Evolutionary conservation across 1,140 invertebrate species (phyloP).

Genomic region (Brachionus rotundiformis): DNA sequence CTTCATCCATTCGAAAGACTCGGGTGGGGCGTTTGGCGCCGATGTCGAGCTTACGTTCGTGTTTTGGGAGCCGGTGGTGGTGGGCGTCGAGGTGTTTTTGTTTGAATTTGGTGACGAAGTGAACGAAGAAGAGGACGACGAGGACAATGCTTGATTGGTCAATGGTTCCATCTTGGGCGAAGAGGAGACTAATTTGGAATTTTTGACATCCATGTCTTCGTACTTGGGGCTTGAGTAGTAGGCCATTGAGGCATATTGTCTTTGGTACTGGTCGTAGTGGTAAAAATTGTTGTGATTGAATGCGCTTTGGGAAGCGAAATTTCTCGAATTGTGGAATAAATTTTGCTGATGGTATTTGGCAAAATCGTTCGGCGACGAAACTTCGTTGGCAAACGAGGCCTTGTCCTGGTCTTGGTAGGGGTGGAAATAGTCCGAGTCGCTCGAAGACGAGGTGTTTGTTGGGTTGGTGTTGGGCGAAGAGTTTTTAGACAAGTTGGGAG

Average conservation of each 20-base stretch:
- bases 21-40: not conserved
- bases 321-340: not conserved
- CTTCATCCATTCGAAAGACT: conserved; percentile 51
- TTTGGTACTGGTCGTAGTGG: conserved; percentile 9
- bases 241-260: not conserved
- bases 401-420: not conserved
- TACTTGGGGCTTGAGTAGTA: conserved; percentile 21
- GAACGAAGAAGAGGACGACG: conserved; percentile 33
- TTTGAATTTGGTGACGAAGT: conserved; percentile 16
- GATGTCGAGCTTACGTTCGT: not conserved
- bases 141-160: not conserved
- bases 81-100: not conserved
- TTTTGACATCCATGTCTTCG: conserved; percentile 17
- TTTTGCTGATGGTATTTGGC: not conserved
- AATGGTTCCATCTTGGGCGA: not conserved
- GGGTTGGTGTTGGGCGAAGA: conserved; percentile 28
- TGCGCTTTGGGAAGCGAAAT: not conserved
- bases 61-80: not conserved
- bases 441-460: conserved; percentile 11
- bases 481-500: conserved; percentile 15
- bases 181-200: not conserved
- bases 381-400: not conserved
- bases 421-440: conserved; percentile 28
- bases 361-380: not conserved
- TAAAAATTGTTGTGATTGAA: conserved; percentile 2